These are phyloP conservation scores for Drosophila nasuta DNA, from an alignment of 1,140 invertebrate genomes.

Conservation along the genomic window DNA sequence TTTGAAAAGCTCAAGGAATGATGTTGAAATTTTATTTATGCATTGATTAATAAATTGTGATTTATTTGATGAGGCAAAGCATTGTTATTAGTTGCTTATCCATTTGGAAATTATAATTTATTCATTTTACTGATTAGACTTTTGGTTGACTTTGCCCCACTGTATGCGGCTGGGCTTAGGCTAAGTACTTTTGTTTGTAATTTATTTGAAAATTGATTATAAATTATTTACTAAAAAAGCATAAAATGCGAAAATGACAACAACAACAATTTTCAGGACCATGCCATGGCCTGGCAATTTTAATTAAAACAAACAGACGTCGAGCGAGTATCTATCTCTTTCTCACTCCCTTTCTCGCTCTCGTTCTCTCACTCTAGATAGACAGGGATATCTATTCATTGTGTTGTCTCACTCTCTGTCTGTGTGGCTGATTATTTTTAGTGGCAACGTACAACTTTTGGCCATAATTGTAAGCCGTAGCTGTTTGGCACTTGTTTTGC, in stretches of 20 bases:
- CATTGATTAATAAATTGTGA: too few species aligned
- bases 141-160: slow-evolving; percentile 18
- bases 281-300: slow-evolving; percentile 56
- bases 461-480: slow-evolving; percentile 63
- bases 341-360: background rate
- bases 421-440: slow-evolving; percentile 55
- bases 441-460: slow-evolving; percentile 60
- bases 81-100: background rate
- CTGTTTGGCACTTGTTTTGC: slow-evolving; percentile 27
- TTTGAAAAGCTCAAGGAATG: background rate
- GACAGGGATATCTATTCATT: background rate
- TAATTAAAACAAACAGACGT: slow-evolving; percentile 77
- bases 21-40: background rate
- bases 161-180: slow-evolving; percentile 37
- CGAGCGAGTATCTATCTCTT: background rate
- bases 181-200: slow-evolving; percentile 72
- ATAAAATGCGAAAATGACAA: slow-evolving; percentile 36
- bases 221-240: slow-evolving; percentile 73
- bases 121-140: slow-evolving; percentile 16
- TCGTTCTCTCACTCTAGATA: slow-evolving; percentile 2
- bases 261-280: slow-evolving; percentile 10
- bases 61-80: background rate
- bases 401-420: slow-evolving; percentile 7
- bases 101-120: slow-evolving; percentile 12
- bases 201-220: slow-evolving; percentile 79